Evolutionary conservation across 2,888 invertebrate species (phyloP).

Genomic region (Mimas tiliae): DNA sequence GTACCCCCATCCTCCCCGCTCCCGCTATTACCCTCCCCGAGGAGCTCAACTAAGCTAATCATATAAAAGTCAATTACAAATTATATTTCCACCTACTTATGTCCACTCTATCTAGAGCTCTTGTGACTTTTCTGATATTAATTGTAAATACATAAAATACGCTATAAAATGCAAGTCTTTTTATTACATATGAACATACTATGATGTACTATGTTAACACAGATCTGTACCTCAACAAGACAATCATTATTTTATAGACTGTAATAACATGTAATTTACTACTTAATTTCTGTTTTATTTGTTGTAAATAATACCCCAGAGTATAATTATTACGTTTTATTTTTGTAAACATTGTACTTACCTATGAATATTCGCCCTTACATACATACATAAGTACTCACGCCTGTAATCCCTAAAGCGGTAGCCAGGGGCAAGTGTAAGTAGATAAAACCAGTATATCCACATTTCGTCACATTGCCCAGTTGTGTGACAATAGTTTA

Average conservation of each 20-base stretch:
- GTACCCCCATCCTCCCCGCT: slow-evolving; percentile 47
- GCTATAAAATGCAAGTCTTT: neutral
- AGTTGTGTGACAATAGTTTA: too few species aligned
- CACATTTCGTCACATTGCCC: too few species aligned
- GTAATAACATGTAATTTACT: neutral
- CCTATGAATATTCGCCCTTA: too few species aligned
- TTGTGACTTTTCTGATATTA: neutral
- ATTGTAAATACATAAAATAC: neutral
- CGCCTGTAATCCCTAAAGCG: too few species aligned
- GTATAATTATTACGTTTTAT: too few species aligned
- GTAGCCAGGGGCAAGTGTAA: too few species aligned
- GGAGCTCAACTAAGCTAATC: slow-evolving; percentile 48
- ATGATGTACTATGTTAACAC: neutral
- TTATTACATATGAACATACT: neutral
- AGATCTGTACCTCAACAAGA: neutral
- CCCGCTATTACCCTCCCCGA: slow-evolving; percentile 55
- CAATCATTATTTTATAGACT: neutral
- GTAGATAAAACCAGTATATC: too few species aligned
- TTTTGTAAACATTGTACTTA: too few species aligned
- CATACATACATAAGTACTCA: too few species aligned
- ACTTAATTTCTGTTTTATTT: neutral
- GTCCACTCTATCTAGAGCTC: neutral
- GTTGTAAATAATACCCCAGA: neutral
- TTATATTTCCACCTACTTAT: neutral
- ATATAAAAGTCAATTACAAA: neutral